Evolutionary conservation across 2,888 invertebrate genomes (phyloP).

Genomic region (Dryococelus australis): DNA sequence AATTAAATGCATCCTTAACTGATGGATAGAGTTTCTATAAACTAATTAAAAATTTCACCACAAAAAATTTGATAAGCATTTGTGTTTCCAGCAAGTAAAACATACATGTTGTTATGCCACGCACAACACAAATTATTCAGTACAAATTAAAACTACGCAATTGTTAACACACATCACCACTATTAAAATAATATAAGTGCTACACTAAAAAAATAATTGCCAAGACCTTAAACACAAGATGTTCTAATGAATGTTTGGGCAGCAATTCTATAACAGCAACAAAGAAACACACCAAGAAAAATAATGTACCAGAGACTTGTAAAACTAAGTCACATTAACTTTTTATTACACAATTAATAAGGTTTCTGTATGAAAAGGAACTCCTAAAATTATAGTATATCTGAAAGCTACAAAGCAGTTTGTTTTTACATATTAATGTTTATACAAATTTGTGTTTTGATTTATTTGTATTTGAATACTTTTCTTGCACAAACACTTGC

Average conservation of each 20-base stretch:
- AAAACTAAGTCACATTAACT: background rate
- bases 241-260: background rate
- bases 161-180: background rate
- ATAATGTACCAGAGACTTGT: background rate
- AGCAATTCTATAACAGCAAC: conserved; percentile 1
- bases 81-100: background rate
- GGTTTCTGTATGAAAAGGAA: background rate
- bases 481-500: too few species aligned
- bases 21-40: too few species aligned
- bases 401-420: background rate
- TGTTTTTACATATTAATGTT: background rate
- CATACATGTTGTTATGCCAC: background rate
- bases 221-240: background rate
- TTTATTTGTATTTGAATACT: too few species aligned
- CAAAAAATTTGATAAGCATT: background rate
- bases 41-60: background rate
- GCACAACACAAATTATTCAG: background rate
- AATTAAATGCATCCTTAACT: too few species aligned
- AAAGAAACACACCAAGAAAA: conserved; percentile 3
- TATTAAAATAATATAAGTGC: background rate
- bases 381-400: background rate
- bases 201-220: conserved; percentile 2
- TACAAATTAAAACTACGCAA: background rate
- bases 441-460: background rate
- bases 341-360: background rate